Conservation (phyloP, 2,113 vertebrate species). For the Eptesicus fuscus region DNA sequence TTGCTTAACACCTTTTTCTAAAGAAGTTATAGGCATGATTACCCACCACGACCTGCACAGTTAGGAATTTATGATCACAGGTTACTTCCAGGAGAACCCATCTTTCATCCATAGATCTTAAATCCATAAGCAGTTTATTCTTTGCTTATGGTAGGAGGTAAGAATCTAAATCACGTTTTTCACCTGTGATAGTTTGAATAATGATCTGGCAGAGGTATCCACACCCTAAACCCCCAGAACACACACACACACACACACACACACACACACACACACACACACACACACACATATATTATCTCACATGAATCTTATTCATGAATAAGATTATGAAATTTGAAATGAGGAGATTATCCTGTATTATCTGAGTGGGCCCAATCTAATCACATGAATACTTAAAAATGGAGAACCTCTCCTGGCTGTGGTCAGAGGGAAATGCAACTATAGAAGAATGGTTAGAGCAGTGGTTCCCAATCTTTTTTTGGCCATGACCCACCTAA, state of each 20-base stretch:
- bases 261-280: accelerated
- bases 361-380: background rate
- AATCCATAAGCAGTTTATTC: slow-evolving; percentile 4
- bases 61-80: background rate
- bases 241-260: accelerated
- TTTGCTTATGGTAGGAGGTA: background rate
- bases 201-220: background rate
- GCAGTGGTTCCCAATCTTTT: too few species aligned
- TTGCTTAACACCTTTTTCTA: background rate
- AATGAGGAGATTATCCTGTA: background rate
- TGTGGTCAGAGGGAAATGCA: background rate
- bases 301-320: background rate
- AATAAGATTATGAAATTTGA: background rate
- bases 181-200: background rate
- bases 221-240: background rate
- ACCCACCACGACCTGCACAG: background rate
- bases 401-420: background rate
- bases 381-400: background rate
- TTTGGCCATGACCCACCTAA: too few species aligned
- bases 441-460: background rate
- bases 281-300: background rate
- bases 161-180: background rate
- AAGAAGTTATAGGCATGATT: background rate
- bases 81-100: background rate
- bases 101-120: background rate